phyloP scores from a whole-genome alignment of 2,797 vertebrate genomes.

The Neomorphus geoffroyi region DNA sequence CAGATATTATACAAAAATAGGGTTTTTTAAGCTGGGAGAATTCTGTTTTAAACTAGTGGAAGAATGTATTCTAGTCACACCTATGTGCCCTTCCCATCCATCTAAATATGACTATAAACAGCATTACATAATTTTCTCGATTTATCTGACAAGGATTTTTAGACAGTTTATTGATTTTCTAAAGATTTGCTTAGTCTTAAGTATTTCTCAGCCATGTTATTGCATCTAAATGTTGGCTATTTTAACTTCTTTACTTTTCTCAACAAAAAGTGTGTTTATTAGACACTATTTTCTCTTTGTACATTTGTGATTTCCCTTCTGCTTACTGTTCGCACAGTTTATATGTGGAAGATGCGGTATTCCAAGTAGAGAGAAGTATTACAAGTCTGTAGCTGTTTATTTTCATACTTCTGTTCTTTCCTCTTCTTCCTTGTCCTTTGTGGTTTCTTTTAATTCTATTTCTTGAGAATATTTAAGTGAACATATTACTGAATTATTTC shows the following conservation, averaged over 20 bases:
- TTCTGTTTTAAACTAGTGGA: neutral
- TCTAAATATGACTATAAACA: neutral
- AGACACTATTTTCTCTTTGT: neutral
- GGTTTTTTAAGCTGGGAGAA: neutral
- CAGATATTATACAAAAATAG: neutral
- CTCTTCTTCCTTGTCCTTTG: neutral
- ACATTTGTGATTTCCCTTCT: neutral
- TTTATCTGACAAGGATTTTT: neutral
- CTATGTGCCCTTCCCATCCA: neutral
- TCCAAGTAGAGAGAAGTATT: neutral
- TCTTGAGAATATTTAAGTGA: neutral
- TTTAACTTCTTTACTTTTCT: neutral
- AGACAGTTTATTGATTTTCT: neutral
- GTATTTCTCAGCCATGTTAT: neutral
- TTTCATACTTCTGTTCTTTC: neutral
- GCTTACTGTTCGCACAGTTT: neutral
- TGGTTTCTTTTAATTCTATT: neutral
- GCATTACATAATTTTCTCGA: neutral
- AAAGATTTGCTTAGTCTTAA: neutral
- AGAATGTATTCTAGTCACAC: neutral
- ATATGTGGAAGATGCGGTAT: neutral
- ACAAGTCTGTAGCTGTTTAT: neutral
- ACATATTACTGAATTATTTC: neutral
- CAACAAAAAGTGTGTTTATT: neutral
- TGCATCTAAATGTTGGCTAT: neutral